phyloP scores from a whole-genome alignment of 2,113 vertebrate genomes.

The Scomber japonicus region DNA sequence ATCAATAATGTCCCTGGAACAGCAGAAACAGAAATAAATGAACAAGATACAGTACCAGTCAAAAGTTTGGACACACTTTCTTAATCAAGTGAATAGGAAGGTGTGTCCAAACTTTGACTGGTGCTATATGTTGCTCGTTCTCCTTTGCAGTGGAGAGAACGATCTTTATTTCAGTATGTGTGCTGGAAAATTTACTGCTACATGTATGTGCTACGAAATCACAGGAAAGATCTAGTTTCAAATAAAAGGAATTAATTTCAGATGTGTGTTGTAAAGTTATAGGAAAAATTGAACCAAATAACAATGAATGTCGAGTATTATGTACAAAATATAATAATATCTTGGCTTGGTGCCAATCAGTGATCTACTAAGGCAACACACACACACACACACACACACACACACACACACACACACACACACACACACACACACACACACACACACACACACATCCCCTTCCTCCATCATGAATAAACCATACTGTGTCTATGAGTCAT shows the following conservation, averaged over 20 bases:
- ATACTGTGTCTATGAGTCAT: constrained; percentile 85
- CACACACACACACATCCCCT: constrained; percentile 74
- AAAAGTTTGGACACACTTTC: too few relatives aligned
- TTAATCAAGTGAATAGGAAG: too few relatives aligned
- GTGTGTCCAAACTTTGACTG: too few relatives aligned
- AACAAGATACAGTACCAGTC: not conserved
- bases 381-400: constrained; percentile 5
- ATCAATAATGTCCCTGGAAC: constrained; percentile 65
- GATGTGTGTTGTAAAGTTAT: constrained; percentile 31
- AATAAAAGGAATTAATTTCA: constrained; percentile 24
- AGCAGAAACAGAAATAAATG: constrained; percentile 21
- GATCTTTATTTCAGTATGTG: not conserved
- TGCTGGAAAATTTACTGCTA: constrained; percentile 9
- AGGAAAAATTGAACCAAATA: constrained; percentile 41
- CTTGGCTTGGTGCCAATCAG: constrained; percentile 79
- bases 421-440: constrained; percentile 50
- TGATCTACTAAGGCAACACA: constrained; percentile 63
- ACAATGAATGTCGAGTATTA: constrained; percentile 64
- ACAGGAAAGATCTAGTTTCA: constrained; percentile 18
- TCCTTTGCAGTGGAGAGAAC: not conserved
- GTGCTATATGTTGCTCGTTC: too few relatives aligned
- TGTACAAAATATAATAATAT: constrained; percentile 76
- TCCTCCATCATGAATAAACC: constrained; percentile 86
- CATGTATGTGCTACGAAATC: constrained; percentile 4
- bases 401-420: constrained; percentile 37